A percentile compares a stretch with the other conserved stretches of the same genome.
Conservation (phyloP, 2,113 vertebrate genomes). For the Ceuthmochares aereus region DNA sequence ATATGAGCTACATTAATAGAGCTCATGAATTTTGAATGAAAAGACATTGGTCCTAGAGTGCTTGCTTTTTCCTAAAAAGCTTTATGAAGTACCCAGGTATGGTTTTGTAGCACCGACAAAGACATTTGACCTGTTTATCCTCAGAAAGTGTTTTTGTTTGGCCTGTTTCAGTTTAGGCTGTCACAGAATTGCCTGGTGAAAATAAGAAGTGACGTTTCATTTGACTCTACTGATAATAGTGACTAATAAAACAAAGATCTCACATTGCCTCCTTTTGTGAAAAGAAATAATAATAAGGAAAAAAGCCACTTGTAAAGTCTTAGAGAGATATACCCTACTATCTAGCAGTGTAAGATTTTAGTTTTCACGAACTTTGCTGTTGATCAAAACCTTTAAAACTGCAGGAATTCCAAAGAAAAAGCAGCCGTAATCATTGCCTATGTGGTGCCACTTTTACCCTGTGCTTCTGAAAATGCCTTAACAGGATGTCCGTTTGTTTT, state of each 20-base stretch:
- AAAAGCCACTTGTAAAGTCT: neutral
- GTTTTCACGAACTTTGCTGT: neutral
- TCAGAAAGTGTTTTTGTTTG: neutral
- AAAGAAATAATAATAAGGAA: neutral
- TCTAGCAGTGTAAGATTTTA: neutral
- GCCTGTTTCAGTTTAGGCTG: neutral
- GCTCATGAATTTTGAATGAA: conserved; percentile 4
- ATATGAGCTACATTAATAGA: neutral
- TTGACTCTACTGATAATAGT: neutral
- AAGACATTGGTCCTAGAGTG: neutral
- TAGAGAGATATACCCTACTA: neutral
- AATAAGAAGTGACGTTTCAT: neutral
- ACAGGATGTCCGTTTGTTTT: neutral
- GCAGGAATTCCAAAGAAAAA: neutral
- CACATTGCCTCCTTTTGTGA: neutral
- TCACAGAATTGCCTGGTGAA: neutral
- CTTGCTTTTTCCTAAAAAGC: neutral
- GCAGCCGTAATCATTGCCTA: neutral
- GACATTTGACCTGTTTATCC: neutral
- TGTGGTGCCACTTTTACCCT: fast-evolving
- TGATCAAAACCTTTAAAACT: neutral
- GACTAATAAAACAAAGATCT: neutral
- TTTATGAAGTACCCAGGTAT: neutral
- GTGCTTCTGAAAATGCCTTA: neutral
- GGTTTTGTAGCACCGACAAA: neutral